Conservation (phyloP, 2,888 invertebrate genomes). For the Lampropteryx suffumata region DNA sequence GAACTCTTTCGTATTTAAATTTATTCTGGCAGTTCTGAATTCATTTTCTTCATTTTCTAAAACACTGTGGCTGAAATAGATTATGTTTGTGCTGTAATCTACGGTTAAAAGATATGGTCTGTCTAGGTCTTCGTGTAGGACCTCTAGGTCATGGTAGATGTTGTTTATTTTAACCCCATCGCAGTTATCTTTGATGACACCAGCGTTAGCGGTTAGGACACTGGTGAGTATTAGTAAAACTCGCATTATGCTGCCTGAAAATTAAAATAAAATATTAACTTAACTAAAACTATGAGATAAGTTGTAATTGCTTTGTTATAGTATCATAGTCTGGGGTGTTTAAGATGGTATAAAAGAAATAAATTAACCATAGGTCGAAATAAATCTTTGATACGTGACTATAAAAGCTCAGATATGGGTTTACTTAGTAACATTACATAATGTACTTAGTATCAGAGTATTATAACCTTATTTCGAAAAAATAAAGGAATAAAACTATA, state of each 20-base stretch:
- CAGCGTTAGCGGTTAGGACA: conserved; percentile 43
- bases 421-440: no score
- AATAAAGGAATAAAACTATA: no score
- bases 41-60: conserved; percentile 42
- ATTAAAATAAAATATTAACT: neutral
- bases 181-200: conserved; percentile 50
- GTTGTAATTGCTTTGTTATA: no score
- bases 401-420: no score
- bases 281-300: no score
- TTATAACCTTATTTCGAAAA: no score
- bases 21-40: conserved; percentile 54
- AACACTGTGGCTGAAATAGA: conserved; percentile 64
- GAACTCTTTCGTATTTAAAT: conserved; percentile 58
- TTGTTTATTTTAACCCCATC: conserved; percentile 48
- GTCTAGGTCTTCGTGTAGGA: conserved; percentile 50
- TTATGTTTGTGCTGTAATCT: conserved; percentile 54
- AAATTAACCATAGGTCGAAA: no score
- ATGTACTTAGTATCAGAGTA: no score
- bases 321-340: no score
- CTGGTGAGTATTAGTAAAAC: conserved; percentile 40
- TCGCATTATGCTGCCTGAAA: conserved; percentile 42
- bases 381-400: no score
- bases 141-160: conserved; percentile 51
- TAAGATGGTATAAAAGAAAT: no score
- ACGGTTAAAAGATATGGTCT: conserved; percentile 59